A percentile compares a stretch with the other conserved stretches of the same genome.
phyloP scores from a whole-genome alignment of 2,888 invertebrate species.

The Aspidiotus rigidus region DNA sequence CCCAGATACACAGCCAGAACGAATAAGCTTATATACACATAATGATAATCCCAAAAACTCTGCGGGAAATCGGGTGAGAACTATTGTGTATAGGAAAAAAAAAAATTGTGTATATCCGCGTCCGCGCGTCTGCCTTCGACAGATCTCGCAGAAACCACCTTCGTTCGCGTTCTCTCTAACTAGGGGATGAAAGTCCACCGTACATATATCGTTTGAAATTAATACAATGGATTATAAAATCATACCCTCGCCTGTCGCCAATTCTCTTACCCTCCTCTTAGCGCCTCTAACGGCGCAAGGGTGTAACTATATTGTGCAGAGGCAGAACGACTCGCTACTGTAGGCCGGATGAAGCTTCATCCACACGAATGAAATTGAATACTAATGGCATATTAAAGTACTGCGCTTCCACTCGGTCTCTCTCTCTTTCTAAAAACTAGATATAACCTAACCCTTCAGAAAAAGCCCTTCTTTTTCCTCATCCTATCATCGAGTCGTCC shows the following conservation, averaged over 20 bases:
- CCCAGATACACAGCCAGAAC: conserved; percentile 11
- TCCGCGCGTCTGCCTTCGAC: not conserved
- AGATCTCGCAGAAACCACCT: not conserved
- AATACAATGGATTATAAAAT: conserved; percentile 32
- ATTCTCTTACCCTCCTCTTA: conserved; percentile 5
- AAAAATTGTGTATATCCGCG: not conserved
- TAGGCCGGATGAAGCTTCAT: conserved; percentile 22
- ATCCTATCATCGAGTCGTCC: not conserved
- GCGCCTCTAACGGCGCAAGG: conserved; percentile 19
- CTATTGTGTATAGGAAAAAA: not conserved
- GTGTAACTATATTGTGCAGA: conserved; percentile 1
- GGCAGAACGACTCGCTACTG: not conserved
- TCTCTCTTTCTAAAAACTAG: not conserved
- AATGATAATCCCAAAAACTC: conserved; percentile 29
- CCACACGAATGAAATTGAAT: conserved; percentile 31
- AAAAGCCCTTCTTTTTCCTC: conserved; percentile 2
- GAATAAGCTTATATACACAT: conserved; percentile 28
- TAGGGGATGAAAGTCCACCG: conserved; percentile 20
- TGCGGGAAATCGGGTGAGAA: conserved; percentile 28
- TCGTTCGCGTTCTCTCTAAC: not conserved
- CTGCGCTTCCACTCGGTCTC: conserved; percentile 13
- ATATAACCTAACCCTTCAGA: not conserved
- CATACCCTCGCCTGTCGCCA: conserved; percentile 15
- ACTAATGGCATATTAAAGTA: conserved; percentile 32
- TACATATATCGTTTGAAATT: conserved; percentile 31